phyloP scores from a whole-genome alignment of 2,113 vertebrate genomes.

The Oncorhynchus mykiss region DNA sequence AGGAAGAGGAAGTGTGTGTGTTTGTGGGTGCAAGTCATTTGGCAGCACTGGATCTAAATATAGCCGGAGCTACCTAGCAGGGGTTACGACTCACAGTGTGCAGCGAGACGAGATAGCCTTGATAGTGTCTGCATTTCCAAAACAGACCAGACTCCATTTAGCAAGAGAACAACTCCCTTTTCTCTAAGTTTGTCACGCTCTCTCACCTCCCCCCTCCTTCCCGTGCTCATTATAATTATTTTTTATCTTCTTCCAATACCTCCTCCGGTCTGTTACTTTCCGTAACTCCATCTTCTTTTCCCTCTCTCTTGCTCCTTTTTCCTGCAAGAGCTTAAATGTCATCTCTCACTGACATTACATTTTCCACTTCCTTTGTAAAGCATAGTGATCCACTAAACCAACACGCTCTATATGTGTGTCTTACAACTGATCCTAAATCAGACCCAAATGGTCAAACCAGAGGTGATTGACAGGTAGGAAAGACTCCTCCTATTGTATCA shows the following conservation, averaged over 20 bases:
- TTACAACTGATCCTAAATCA: too few species aligned
- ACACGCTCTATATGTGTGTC: too few species aligned
- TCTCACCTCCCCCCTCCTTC: too few species aligned
- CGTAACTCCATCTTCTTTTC: background rate
- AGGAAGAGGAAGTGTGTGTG: conserved; percentile 2
- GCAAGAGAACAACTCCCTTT: background rate
- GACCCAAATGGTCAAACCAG: too few species aligned
- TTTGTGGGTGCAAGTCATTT: conserved; percentile 32
- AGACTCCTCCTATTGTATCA: too few species aligned
- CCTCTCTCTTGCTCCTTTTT: background rate
- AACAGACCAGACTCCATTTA: conserved; percentile 4
- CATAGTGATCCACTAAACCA: background rate
- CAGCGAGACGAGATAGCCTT: background rate
- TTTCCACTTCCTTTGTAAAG: background rate
- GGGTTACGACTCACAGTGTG: conserved; percentile 16
- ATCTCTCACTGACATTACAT: background rate
- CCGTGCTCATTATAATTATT: too few species aligned
- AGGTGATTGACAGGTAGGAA: too few species aligned
- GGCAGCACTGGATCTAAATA: conserved; percentile 37
- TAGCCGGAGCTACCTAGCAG: conserved; percentile 25
- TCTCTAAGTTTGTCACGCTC: background rate
- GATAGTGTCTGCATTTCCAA: conserved; percentile 7
- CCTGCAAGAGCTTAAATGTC: background rate
- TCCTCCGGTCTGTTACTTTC: background rate
- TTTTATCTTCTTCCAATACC: too few species aligned